These are phyloP conservation scores for Theropithecus gelada DNA, from an alignment of 2,113 vertebrate genomes.

Conservation along the genomic window DNA sequence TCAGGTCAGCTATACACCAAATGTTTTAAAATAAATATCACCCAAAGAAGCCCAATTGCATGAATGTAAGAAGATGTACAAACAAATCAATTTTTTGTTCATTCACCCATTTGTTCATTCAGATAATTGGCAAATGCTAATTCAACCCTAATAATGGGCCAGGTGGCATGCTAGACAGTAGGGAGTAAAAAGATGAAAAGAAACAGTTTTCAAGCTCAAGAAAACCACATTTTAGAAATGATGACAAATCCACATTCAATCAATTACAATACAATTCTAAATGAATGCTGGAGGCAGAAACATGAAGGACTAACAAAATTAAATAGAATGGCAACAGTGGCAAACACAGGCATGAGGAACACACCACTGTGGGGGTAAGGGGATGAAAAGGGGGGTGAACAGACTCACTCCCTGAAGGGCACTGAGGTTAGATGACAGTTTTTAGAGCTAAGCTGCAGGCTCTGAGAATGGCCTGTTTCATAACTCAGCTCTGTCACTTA, in stretches of 20 bases:
- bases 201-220: background rate
- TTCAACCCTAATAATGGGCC: background rate
- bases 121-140: background rate
- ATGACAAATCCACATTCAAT: background rate
- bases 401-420: background rate
- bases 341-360: background rate
- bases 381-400: rapidly evolving
- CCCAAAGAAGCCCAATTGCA: background rate
- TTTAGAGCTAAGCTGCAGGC: background rate
- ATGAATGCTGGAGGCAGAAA: background rate
- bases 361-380: rapidly evolving
- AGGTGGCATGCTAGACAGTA: background rate
- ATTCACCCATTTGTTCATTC: background rate
- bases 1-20: background rate
- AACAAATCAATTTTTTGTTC: background rate
- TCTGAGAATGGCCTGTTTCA: background rate
- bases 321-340: background rate
- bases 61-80: background rate
- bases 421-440: background rate
- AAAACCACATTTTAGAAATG: background rate
- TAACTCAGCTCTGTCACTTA: background rate
- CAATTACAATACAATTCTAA: background rate
- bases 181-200: background rate
- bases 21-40: background rate
- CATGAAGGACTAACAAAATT: background rate